These are phyloP conservation scores for Callithrix jacchus DNA, from an alignment of 2,113 vertebrate species.

Conservation along the genomic window DNA sequence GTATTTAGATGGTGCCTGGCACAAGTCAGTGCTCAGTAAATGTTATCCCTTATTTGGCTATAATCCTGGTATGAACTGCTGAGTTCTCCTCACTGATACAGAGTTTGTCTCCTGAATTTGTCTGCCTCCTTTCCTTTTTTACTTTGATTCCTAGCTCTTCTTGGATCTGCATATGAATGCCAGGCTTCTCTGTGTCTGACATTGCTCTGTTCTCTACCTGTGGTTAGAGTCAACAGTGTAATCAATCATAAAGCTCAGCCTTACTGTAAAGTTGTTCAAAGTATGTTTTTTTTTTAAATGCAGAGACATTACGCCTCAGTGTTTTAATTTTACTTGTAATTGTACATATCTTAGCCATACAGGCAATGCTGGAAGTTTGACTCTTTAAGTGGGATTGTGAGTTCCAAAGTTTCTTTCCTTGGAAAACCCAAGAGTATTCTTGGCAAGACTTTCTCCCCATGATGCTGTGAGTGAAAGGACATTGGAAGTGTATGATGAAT, in stretches of 20 bases:
- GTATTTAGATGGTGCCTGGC: not conserved
- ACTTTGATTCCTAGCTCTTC: not conserved
- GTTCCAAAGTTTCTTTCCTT: conserved; percentile 36
- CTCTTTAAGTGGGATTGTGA: not conserved
- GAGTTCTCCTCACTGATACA: not conserved
- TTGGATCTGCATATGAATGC: not conserved
- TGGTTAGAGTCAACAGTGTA: not conserved
- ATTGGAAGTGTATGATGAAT: not conserved
- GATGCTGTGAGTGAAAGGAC: not conserved
- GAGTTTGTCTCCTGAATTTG: not conserved
- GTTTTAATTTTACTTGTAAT: conserved; percentile 43
- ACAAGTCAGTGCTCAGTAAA: not conserved
- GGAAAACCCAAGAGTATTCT: conserved; percentile 50
- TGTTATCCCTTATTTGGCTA: not conserved
- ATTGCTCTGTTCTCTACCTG: not conserved
- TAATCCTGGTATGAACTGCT: not conserved
- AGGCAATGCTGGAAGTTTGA: conserved; percentile 22
- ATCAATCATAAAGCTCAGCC: not conserved
- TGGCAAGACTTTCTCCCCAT: not conserved
- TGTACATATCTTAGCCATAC: not conserved
- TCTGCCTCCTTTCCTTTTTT: not conserved
- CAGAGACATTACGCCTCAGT: not conserved
- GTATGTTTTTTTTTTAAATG: not conserved
- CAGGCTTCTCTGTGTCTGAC: not conserved
- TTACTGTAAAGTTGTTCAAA: not conserved